A percentile compares a stretch with the other conserved stretches of the same genome.
These are phyloP conservation scores for Tetragnatha versicolor DNA, from an alignment of 1,140 invertebrate genomes.

Conservation along the genomic window DNA sequence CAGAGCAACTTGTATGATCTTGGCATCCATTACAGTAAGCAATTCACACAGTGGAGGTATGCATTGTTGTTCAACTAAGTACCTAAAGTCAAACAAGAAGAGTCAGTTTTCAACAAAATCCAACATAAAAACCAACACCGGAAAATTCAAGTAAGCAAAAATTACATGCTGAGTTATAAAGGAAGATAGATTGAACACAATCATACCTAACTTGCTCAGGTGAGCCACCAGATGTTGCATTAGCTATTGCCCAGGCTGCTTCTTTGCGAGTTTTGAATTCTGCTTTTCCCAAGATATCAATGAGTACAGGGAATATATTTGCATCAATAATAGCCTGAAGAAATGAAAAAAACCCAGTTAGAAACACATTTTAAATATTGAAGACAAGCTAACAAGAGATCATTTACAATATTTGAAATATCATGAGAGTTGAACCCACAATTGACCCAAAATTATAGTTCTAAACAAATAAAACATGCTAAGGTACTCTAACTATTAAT, in stretches of 20 bases:
- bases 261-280: constrained; percentile 98
- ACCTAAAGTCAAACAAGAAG: constrained; percentile 56
- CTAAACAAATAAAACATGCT: no score
- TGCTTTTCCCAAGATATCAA: constrained; percentile 87
- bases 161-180: no score
- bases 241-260: constrained; percentile 97
- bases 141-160: no score
- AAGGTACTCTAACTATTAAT: no score
- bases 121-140: background rate
- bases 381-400: no score
- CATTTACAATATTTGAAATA: no score
- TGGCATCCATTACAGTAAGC: constrained; percentile 90
- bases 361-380: no score
- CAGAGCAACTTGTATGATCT: constrained; percentile 96
- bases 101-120: no score
- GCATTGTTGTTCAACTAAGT: constrained; percentile 73
- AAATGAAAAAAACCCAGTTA: no score
- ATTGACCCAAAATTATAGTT: no score
- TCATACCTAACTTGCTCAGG: constrained; percentile 87
- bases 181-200: no score
- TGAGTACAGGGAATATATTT: constrained; percentile 91
- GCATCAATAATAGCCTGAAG: constrained; percentile 90
- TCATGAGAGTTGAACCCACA: no score
- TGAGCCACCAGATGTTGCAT: constrained; percentile 94
- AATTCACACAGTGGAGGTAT: constrained; percentile 95